Percentiles rank a stretch among this genome's conserved stretches.
These are phyloP conservation scores for Holothuria leucospilota DNA, from an alignment of 53 echinoderm and acorn worm genomes.

Conservation along the genomic window DNA sequence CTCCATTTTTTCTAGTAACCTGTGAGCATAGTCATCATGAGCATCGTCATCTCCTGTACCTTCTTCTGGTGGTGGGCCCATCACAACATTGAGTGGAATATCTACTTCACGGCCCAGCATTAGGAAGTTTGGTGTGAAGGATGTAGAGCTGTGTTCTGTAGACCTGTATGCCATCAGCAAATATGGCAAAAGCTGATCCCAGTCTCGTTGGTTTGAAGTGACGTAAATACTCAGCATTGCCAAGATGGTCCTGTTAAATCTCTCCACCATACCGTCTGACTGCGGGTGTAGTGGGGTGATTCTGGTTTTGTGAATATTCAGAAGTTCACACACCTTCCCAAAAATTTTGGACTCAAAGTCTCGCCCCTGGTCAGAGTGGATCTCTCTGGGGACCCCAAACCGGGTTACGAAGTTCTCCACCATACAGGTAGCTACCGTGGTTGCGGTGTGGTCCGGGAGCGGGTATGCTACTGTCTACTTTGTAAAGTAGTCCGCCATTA, in stretches of 20 bases:
- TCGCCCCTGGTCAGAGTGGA: conserved; percentile 50
- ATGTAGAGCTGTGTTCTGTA: not conserved
- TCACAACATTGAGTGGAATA: conserved; percentile 35
- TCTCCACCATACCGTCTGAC: conserved; percentile 47
- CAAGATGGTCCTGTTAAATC: conserved; percentile 29
- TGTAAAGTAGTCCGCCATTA: conserved; percentile 54
- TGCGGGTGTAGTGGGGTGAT: conserved; percentile 36
- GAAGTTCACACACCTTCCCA: conserved; percentile 29
- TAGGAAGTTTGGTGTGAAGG: conserved; percentile 2
- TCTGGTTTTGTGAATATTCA: conserved; percentile 27
- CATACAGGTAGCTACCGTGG: conserved; percentile 36
- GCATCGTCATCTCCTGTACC: not conserved
- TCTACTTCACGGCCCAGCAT: conserved; percentile 52
- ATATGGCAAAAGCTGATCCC: conserved; percentile 30
- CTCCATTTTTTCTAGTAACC: not conserved
- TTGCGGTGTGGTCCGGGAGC: conserved; percentile 22
- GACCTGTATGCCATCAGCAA: conserved; percentile 49
- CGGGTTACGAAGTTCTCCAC: conserved; percentile 41
- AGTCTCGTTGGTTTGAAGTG: conserved; percentile 7
- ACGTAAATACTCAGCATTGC: conserved; percentile 34
- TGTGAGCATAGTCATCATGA: not conserved
- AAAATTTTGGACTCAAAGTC: conserved; percentile 38
- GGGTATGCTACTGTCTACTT: conserved; percentile 55
- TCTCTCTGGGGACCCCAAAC: conserved; percentile 34
- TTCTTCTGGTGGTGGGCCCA: not conserved